Conservation (phyloP, 2,888 invertebrate genomes). For the Ectobius pallidus region DNA sequence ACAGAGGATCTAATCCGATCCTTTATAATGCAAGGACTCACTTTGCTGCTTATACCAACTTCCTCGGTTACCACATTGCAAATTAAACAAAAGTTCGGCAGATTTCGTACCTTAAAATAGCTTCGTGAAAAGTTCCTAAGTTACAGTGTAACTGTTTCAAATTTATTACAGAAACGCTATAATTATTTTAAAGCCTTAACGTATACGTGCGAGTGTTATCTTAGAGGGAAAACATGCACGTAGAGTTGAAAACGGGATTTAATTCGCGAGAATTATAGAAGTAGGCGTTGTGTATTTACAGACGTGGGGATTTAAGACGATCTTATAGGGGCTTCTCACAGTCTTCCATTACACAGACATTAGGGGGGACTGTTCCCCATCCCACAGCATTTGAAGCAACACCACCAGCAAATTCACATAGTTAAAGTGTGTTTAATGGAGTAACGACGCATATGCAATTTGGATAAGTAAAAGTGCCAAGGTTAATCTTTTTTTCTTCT, state of each 20-base stretch:
- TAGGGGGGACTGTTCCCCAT: background rate
- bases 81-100: too few species aligned
- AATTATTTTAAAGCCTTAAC: too few species aligned
- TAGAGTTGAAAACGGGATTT: background rate
- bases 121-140: too few species aligned
- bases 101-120: too few species aligned
- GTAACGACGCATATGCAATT: background rate
- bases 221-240: background rate
- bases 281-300: background rate
- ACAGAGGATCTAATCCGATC: too few species aligned
- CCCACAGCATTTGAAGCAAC: background rate
- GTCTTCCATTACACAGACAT: slow-evolving; percentile 12
- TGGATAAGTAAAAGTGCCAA: background rate
- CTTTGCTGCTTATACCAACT: too few species aligned
- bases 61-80: too few species aligned
- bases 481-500: background rate
- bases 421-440: slow-evolving; percentile 26
- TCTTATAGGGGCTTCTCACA: background rate
- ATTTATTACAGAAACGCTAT: too few species aligned
- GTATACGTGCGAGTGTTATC: background rate
- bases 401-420: slow-evolving; percentile 3
- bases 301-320: background rate
- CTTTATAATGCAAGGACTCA: too few species aligned
- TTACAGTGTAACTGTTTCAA: too few species aligned
- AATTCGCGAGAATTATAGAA: background rate